Percentiles rank a stretch among this genome's conserved stretches.
Conservation (phyloP, 2,797 vertebrate genomes). For the Sternarchorhynchus goeldii region DNA sequence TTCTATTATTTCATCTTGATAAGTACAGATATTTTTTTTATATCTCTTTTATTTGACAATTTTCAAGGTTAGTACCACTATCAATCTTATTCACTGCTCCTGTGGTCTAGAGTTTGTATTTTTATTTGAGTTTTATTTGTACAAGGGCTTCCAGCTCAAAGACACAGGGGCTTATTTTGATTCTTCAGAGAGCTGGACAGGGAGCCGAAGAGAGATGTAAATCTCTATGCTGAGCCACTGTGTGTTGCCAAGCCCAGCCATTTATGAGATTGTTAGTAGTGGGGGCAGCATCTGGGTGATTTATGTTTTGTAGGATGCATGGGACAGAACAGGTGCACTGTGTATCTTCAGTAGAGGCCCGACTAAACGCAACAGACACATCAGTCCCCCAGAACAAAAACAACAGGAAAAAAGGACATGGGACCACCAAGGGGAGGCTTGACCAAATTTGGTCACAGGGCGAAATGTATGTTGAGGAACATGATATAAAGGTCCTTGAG, state of each 20-base stretch:
- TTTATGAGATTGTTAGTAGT: conserved; percentile 62
- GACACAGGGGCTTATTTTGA: conserved; percentile 42
- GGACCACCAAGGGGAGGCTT: conserved; percentile 69
- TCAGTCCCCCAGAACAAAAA: conserved; percentile 62
- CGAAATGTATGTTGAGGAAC: conserved; percentile 51
- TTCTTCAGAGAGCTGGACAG: conserved; percentile 52
- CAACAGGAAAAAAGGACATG: conserved; percentile 60
- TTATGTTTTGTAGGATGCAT: conserved; percentile 63
- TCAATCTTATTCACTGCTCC: no score
- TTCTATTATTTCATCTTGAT: no score
- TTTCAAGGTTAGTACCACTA: no score
- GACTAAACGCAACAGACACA: conserved; percentile 53
- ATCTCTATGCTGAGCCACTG: conserved; percentile 42
- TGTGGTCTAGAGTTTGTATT: no score
- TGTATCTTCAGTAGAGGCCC: conserved; percentile 64
- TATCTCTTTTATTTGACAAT: no score
- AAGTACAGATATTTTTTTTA: no score
- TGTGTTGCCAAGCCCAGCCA: conserved; percentile 45
- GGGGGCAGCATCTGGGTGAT: conserved; percentile 59
- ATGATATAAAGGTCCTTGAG: conserved; percentile 48
- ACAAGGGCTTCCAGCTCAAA: not conserved
- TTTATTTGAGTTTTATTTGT: not conserved
- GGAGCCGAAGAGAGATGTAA: conserved; percentile 50
- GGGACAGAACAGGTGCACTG: conserved; percentile 70
- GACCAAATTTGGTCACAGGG: conserved; percentile 50